Evolutionary conservation across 1,140 invertebrate genomes (phyloP).

Genomic region (Popillia japonica): DNA sequence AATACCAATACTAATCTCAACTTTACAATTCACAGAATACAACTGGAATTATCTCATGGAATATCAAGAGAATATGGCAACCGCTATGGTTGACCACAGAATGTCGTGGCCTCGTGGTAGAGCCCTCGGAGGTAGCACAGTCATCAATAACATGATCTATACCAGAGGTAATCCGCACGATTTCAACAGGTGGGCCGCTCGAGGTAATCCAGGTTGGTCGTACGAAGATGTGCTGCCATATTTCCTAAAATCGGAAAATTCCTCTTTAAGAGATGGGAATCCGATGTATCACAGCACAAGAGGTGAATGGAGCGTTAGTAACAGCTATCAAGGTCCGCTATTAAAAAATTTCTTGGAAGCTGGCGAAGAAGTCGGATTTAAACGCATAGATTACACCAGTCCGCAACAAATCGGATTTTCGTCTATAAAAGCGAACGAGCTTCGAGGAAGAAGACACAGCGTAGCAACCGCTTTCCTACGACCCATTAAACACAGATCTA

Average conservation of each 20-base stretch:
- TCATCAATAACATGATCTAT: slow-evolving; percentile 75
- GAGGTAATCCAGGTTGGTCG: slow-evolving; percentile 59
- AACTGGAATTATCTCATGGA: slow-evolving; percentile 85
- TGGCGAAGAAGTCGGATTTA: slow-evolving; percentile 74
- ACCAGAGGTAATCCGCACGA: slow-evolving; percentile 70
- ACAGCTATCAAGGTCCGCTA: slow-evolving; percentile 68
- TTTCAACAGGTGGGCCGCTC: slow-evolving; percentile 73
- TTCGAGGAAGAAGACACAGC: slow-evolving; percentile 64
- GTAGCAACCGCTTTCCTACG: slow-evolving; percentile 68
- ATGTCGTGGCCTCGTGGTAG: slow-evolving; percentile 70
- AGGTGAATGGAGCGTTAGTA: slow-evolving; percentile 73
- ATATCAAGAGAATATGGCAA: slow-evolving; percentile 65
- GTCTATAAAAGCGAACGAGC: slow-evolving; percentile 81
- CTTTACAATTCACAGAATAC: slow-evolving; percentile 74
- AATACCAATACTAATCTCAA: slow-evolving; percentile 74
- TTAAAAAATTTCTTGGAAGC: slow-evolving; percentile 70
- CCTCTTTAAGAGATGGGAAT: slow-evolving; percentile 55
- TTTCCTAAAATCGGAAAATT: slow-evolving; percentile 65
- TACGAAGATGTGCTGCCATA: slow-evolving; percentile 50
- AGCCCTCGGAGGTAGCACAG: slow-evolving; percentile 66
- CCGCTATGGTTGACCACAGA: slow-evolving; percentile 64
- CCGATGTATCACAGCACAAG: slow-evolving; percentile 56
- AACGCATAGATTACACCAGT: slow-evolving; percentile 82
- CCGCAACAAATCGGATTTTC: slow-evolving; percentile 86
- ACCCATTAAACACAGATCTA: slow-evolving; percentile 66